Evolutionary conservation across 2,888 invertebrate species (phyloP).

Genomic region (Ephialtes manifestator): DNA sequence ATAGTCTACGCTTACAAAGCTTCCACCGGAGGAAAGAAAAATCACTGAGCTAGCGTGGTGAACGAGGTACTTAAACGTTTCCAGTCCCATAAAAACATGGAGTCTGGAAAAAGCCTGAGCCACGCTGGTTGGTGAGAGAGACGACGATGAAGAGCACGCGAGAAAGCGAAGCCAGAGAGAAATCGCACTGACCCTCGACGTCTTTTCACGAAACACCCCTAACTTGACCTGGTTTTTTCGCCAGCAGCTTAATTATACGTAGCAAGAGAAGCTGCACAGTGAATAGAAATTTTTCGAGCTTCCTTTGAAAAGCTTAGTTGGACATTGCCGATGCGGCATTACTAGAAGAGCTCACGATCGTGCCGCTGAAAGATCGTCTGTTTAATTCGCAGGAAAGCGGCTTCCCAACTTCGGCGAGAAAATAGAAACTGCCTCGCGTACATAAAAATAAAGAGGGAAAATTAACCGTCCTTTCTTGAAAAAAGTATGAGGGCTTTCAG

Average conservation of each 20-base stretch:
- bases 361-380: constrained; percentile 51
- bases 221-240: constrained; percentile 65
- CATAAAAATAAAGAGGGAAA: background rate
- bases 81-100: constrained; percentile 32
- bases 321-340: constrained; percentile 52
- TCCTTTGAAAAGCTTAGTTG: constrained; percentile 44
- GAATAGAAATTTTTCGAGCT: constrained; percentile 49
- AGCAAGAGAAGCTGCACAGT: constrained; percentile 42
- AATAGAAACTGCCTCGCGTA: constrained; percentile 15
- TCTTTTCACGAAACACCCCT: constrained; percentile 47
- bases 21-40: constrained; percentile 36
- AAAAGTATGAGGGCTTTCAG: background rate
- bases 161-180: constrained; percentile 31
- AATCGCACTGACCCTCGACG: constrained; percentile 61
- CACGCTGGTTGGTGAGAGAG: background rate
- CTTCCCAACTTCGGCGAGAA: constrained; percentile 28
- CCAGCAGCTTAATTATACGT: constrained; percentile 66
- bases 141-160: constrained; percentile 23
- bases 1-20: background rate
- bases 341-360: constrained; percentile 30
- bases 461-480: constrained; percentile 2
- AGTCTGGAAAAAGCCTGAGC: background rate
- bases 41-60: constrained; percentile 34
- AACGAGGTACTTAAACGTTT: constrained; percentile 60
- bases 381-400: constrained; percentile 58